Evolutionary conservation across 2,113 vertebrate genomes (phyloP).

Genomic region (Dendropsophus ebraccatus): DNA sequence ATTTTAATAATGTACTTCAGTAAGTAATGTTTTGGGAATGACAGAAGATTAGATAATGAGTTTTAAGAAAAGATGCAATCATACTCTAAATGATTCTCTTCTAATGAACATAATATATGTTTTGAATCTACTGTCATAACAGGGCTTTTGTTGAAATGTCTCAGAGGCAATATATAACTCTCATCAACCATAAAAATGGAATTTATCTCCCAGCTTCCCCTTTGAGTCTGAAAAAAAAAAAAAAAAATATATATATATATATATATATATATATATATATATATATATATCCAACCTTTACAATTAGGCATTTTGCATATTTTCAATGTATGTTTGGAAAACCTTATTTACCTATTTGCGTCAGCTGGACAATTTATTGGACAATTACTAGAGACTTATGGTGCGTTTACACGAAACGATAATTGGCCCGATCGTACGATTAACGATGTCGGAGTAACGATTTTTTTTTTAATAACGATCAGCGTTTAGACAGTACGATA

Average conservation of each 20-base stretch:
- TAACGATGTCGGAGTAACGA: too few relatives aligned
- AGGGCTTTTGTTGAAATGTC: constrained; percentile 1
- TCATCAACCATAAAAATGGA: background rate
- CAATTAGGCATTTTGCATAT: too few relatives aligned
- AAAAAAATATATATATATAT: background rate
- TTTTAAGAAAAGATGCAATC: constrained; percentile 28
- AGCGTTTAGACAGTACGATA: too few relatives aligned
- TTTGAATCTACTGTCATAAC: constrained; percentile 32
- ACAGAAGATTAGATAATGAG: constrained; percentile 45
- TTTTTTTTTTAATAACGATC: too few relatives aligned
- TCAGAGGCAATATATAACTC: constrained; percentile 15
- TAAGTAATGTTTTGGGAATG: constrained; percentile 43
- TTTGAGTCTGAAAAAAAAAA: too few relatives aligned
- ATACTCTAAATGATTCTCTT: constrained; percentile 22
- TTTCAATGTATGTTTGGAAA: too few relatives aligned
- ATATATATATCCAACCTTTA: background rate
- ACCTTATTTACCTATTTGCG: too few relatives aligned
- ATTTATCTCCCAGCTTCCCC: background rate
- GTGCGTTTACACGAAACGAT: too few relatives aligned
- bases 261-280: background rate
- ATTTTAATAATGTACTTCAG: constrained; percentile 43
- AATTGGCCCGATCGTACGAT: too few relatives aligned
- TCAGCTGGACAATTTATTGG: too few relatives aligned
- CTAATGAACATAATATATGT: constrained; percentile 38
- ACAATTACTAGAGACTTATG: too few relatives aligned